Evolutionary conservation across 2,888 invertebrate species (phyloP).

Genomic region (Nysson spinosus): DNA sequence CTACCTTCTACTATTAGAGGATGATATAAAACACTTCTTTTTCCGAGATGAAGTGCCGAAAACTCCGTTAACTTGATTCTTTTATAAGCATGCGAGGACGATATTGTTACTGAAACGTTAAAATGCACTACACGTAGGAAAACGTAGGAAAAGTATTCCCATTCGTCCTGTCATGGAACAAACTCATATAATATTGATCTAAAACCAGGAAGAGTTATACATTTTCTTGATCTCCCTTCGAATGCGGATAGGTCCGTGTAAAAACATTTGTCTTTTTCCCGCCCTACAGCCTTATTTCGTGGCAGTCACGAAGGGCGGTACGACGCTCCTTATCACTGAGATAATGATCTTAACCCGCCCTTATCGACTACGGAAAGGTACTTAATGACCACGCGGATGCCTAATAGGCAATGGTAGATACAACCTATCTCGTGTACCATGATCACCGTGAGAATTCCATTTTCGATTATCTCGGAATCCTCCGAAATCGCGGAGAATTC

Average conservation of each 20-base stretch:
- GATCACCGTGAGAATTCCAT: slow-evolving; percentile 15
- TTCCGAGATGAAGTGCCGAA: background rate
- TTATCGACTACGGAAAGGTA: slow-evolving; percentile 8
- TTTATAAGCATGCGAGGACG: too few species aligned
- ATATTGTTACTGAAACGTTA: too few species aligned
- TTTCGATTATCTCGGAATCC: slow-evolving; percentile 26
- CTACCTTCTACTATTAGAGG: too few species aligned
- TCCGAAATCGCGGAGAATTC: background rate
- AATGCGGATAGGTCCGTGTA: too few species aligned
- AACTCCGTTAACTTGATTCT: too few species aligned
- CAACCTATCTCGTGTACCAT: slow-evolving; percentile 2
- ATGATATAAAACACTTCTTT: background rate
- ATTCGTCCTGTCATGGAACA: too few species aligned
- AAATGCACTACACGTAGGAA: too few species aligned
- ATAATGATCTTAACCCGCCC: slow-evolving; percentile 15
- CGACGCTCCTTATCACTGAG: slow-evolving; percentile 6
- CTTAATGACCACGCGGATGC: slow-evolving; percentile 16
- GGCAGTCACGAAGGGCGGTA: background rate
- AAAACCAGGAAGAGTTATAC: too few species aligned
- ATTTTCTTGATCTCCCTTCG: too few species aligned
- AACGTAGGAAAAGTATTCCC: too few species aligned
- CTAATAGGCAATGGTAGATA: slow-evolving; percentile 10
- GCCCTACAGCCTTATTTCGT: background rate
- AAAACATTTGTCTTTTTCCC: background rate
- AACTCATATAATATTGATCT: too few species aligned